Conservation (phyloP, 2,888 invertebrate species). For the Heliconius erato region DNA sequence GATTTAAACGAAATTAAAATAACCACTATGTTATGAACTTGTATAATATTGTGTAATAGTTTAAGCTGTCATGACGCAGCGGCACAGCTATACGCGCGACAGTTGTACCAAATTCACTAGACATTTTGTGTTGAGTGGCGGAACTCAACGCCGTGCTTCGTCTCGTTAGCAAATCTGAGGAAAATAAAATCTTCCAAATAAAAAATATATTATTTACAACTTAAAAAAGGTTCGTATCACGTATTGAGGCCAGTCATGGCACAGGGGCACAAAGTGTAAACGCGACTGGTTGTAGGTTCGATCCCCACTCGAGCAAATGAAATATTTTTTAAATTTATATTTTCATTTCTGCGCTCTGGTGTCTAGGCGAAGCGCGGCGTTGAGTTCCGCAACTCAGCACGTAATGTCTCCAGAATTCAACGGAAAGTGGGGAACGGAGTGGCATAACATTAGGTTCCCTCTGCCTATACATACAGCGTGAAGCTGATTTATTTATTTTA, state of each 20-base stretch:
- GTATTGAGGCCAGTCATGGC: neutral
- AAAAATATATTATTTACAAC: too few species aligned
- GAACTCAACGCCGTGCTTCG: too few species aligned
- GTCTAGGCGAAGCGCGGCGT: neutral
- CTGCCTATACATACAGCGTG: neutral
- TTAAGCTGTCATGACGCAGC: neutral
- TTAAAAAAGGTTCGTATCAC: too few species aligned
- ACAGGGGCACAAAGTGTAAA: neutral
- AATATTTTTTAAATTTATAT: too few species aligned
- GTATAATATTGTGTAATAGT: neutral
- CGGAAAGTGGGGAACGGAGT: neutral
- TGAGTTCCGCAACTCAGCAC: too few species aligned
- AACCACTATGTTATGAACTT: slow-evolving; percentile 23
- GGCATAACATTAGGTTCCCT: neutral
- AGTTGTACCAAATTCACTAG: too few species aligned
- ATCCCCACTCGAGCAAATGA: too few species aligned
- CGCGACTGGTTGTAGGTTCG: too few species aligned
- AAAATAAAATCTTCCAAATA: too few species aligned
- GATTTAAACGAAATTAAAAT: neutral
- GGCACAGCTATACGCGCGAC: neutral
- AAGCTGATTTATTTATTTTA: neutral
- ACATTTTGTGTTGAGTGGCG: too few species aligned
- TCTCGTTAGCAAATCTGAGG: too few species aligned
- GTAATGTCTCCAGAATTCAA: too few species aligned
- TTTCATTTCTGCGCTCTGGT: neutral